phyloP scores from a whole-genome alignment of 2,888 invertebrate species.

The Zygogramma bicolorata region DNA sequence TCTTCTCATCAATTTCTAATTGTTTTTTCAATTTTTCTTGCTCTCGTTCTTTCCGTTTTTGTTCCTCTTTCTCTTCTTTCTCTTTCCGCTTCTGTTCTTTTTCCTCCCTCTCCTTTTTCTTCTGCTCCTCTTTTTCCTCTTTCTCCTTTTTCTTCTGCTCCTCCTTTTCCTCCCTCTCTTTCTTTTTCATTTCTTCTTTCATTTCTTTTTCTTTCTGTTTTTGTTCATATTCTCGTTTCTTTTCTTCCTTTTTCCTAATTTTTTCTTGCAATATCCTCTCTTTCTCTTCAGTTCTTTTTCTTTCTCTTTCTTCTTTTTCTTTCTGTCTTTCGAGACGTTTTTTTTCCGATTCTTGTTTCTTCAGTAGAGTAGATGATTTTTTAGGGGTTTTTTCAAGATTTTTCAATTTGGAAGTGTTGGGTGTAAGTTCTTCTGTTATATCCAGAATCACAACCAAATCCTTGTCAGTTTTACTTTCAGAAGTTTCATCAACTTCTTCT shows the following conservation, averaged over 20 bases:
- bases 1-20: slow-evolving; percentile 71
- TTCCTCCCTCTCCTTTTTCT: slow-evolving; percentile 67
- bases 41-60: slow-evolving; percentile 71
- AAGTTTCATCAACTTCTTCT: not conserved
- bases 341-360: slow-evolving; percentile 63
- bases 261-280: slow-evolving; percentile 70
- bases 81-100: slow-evolving; percentile 69
- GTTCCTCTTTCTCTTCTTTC: slow-evolving; percentile 70
- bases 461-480: not conserved
- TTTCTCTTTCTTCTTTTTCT: slow-evolving; percentile 61
- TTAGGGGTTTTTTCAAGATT: slow-evolving; percentile 52
- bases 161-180: no score
- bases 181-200: no score
- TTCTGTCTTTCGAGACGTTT: slow-evolving; percentile 63
- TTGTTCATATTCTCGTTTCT: slow-evolving; percentile 58
- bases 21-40: slow-evolving; percentile 70
- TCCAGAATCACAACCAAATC: not conserved
- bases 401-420: slow-evolving; percentile 19
- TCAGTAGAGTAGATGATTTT: slow-evolving; percentile 65
- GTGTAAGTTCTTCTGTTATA: slow-evolving; percentile 22
- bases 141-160: slow-evolving; percentile 66
- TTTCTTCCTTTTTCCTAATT: slow-evolving; percentile 61
- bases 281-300: slow-evolving; percentile 66
- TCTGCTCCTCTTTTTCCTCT: slow-evolving; percentile 64
- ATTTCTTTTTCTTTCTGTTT: slow-evolving; percentile 65